Percentiles rank a stretch among this genome's conserved stretches.
Conservation (phyloP, 2,888 invertebrate genomes). For the Pelosia muscerda region DNA sequence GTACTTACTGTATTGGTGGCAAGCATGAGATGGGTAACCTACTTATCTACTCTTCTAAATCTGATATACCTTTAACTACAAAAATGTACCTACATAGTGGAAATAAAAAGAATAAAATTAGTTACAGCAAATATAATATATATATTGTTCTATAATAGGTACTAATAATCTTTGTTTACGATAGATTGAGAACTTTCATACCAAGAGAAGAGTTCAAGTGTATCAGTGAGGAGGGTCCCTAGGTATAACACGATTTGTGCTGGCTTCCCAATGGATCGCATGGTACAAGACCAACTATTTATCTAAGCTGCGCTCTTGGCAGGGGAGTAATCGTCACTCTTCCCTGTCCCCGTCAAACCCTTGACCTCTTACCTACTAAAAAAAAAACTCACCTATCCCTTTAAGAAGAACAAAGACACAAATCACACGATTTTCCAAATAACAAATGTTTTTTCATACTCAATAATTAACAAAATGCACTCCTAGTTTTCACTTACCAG, state of each 20-base stretch:
- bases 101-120: not conserved
- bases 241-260: too few species aligned
- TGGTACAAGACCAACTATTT: too few species aligned
- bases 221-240: too few species aligned
- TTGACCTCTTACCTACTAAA: too few species aligned
- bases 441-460: not conserved
- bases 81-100: not conserved
- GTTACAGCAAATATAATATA: too few species aligned
- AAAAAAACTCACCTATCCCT: too few species aligned
- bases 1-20: not conserved
- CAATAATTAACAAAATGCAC: constrained; percentile 47
- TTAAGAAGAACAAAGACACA: not conserved
- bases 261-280: too few species aligned
- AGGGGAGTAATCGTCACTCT: too few species aligned
- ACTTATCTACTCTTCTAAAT: not conserved
- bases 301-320: too few species aligned
- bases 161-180: not conserved
- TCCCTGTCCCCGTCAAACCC: too few species aligned
- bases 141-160: not conserved
- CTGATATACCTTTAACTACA: not conserved
- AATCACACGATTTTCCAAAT: not conserved
- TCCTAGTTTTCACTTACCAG: constrained; percentile 68
- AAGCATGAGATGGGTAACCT: not conserved
- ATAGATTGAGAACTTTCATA: not conserved
- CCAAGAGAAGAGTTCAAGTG: not conserved